Base-by-base conservation (phyloP, 1,140 invertebrate species). In the Drosophila athabasca region DNA sequence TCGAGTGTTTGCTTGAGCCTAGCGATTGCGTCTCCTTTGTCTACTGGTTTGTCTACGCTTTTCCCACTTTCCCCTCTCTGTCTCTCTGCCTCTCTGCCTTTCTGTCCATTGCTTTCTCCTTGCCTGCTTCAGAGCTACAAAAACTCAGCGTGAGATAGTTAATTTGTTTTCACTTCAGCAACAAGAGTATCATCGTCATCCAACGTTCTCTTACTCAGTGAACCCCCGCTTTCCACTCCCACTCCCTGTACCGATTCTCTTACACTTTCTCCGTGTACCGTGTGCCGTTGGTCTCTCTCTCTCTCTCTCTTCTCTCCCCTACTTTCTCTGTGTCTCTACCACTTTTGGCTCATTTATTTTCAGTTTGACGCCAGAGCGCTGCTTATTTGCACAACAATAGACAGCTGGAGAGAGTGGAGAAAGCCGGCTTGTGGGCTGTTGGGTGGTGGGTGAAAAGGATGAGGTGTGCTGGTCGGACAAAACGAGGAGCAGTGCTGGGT, bases 271-370 rank as follows among this genome's bases (percentile, higher is more conserved):
- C 51, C 48, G 26, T 48, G 61, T 83, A 2, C 8, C 29, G 17
- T 31, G 31, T 68, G 24, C 17, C 17, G 17, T 19, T n/a, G n/a
- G n/a, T n/a, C n/a, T n/a, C n/a, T n/a, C 17, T 19, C 17, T 19
- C 17, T 19, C 17, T 19, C 17, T 64, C 64, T 17, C 64, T 52
- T 58, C 45, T 31, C 8, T 9, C 31, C 31, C 0, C 9, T 3
- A 31, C 29, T 35, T 35, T 9, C 31, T 8, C 35, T 39, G 35
- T 39, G 35, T 11, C 3, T 39, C 51, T 53, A 67, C 73, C 62
- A 85, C 82, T 82, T 87, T 85, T 85, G 82, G 82, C 82, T 85
- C 82, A 85, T 85, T 85, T 85, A 87, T 87, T 85, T 85, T 85
- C 82, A 81, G 82, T 85, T 85, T 85, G 82, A 85, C 82, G 83